Percentiles rank a stretch among this genome's conserved stretches.
These are phyloP conservation scores for Ptychochromis oligacanthus DNA, from an alignment of 2,113 vertebrate genomes.

Conservation along the genomic window DNA sequence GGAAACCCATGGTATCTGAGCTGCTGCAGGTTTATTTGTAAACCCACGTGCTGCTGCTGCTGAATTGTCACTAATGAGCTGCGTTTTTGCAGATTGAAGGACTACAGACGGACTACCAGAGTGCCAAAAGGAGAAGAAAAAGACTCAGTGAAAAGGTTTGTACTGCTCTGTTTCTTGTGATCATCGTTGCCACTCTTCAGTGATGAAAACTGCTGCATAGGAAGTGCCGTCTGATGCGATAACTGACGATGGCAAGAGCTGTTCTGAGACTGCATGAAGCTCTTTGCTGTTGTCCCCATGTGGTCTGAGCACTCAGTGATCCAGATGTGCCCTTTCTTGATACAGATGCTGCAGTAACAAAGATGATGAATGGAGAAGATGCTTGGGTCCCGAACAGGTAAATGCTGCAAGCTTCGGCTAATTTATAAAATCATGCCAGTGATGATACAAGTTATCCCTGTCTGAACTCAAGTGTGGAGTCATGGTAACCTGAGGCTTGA, in stretches of 20 bases:
- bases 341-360: neutral
- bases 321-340: accelerated
- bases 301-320: neutral
- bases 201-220: constrained; percentile 76
- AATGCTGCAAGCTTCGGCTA: neutral
- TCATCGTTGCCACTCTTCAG: neutral
- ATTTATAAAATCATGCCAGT: constrained; percentile 55
- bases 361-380: accelerated
- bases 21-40: neutral
- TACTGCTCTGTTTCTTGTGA: neutral
- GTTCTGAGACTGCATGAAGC: constrained; percentile 60
- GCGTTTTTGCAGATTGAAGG: constrained; percentile 30
- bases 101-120: too few species aligned
- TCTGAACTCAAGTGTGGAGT: constrained; percentile 78
- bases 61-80: neutral
- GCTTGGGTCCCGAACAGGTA: neutral
- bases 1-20: constrained; percentile 62
- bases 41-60: neutral
- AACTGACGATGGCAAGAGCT: constrained; percentile 75
- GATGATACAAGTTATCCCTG: constrained; percentile 84
- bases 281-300: accelerated
- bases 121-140: neutral
- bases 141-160: constrained; percentile 42
- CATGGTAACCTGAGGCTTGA: constrained; percentile 80
- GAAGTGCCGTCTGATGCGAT: constrained; percentile 83